phyloP scores from a whole-genome alignment of 2,888 invertebrate species.

The Eueremaeus valkanovi region DNA sequence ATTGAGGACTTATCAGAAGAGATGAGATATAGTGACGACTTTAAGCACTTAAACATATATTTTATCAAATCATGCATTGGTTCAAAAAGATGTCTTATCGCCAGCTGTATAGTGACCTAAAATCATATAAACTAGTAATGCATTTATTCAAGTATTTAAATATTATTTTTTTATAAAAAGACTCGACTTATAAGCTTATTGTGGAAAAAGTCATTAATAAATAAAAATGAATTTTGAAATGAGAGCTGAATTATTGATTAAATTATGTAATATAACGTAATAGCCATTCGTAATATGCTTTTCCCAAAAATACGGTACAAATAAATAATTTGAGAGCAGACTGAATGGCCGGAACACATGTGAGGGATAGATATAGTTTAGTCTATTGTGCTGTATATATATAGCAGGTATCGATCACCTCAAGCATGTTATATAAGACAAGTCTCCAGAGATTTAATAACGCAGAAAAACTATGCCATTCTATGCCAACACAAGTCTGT shows the following conservation, averaged over 20 bases:
- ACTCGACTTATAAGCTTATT: no score
- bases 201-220: no score
- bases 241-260: no score
- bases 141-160: no score
- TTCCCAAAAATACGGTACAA: no score
- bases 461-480: not conserved
- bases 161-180: no score
- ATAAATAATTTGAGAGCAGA: no score
- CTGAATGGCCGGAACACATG: constrained; percentile 15
- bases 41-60: constrained; percentile 11
- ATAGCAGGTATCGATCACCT: not conserved
- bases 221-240: no score
- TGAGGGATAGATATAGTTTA: not conserved
- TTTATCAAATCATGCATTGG: not conserved
- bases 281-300: no score
- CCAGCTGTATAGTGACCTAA: constrained; percentile 2
- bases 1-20: constrained; percentile 7
- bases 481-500: not conserved
- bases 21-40: not conserved
- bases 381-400: no score
- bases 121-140: not conserved
- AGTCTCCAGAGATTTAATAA: constrained; percentile 15
- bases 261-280: no score
- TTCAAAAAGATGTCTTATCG: not conserved
- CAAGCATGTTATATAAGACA: constrained; percentile 15